Evolutionary conservation across 2,888 invertebrate genomes (phyloP).

Genomic region (Eupithecia vulgata): DNA sequence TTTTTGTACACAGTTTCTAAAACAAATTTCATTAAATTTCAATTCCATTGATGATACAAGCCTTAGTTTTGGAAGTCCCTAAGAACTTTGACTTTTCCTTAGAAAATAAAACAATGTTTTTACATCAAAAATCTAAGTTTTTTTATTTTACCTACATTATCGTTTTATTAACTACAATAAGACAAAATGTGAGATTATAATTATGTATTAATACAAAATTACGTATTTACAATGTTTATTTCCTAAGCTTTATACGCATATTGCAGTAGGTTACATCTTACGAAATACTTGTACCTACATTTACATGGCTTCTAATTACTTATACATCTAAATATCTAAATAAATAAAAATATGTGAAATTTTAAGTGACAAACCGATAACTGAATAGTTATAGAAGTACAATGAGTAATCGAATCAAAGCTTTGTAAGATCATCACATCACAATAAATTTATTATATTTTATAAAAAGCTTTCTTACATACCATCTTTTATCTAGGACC

Average conservation of each 20-base stretch:
- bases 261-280: slow-evolving; percentile 11
- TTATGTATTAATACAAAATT: slow-evolving; percentile 33
- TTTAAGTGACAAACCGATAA: neutral
- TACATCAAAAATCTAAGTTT: slow-evolving; percentile 19
- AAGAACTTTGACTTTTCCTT: neutral
- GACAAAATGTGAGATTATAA: slow-evolving; percentile 11
- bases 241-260: slow-evolving; percentile 11
- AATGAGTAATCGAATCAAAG: neutral
- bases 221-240: slow-evolving; percentile 28
- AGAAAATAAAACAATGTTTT: slow-evolving; percentile 7
- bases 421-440: neutral
- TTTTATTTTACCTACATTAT: slow-evolving; percentile 19
- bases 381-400: neutral
- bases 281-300: neutral
- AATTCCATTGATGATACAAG: neutral
- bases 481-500: too few species aligned
- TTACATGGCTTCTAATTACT: neutral
- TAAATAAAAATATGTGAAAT: neutral
- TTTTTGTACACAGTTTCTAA: too few species aligned
- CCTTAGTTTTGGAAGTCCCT: neutral
- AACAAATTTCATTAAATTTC: too few species aligned
- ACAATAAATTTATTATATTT: too few species aligned
- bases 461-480: too few species aligned
- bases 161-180: slow-evolving; percentile 4
- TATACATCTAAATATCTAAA: neutral